phyloP scores from a whole-genome alignment of 1,140 invertebrate species.

The Drosophila sucinea region DNA sequence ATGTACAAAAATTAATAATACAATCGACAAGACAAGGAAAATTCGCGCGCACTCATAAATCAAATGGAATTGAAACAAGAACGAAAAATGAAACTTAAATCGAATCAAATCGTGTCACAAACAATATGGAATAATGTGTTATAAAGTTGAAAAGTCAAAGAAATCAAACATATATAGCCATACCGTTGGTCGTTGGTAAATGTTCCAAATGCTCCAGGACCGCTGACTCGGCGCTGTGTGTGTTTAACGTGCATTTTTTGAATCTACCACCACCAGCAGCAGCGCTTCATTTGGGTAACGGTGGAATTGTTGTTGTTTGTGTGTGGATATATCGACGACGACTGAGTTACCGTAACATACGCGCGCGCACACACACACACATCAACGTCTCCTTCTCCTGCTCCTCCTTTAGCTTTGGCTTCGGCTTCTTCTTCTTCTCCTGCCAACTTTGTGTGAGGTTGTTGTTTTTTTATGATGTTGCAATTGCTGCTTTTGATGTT shows the following conservation, averaged over 20 bases:
- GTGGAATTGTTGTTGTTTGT: conserved; percentile 8
- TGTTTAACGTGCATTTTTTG: conserved; percentile 83
- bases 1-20: conserved; percentile 1
- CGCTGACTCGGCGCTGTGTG: conserved; percentile 82
- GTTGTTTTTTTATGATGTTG: conserved; percentile 21
- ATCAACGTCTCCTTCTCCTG: neutral
- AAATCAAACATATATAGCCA: conserved; percentile 35
- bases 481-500: conserved; percentile 44
- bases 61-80: conserved; percentile 19
- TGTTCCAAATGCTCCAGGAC: conserved; percentile 82
- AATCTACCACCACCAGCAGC: conserved; percentile 42
- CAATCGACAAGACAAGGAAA: conserved; percentile 5
- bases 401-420: too few species aligned
- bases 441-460: conserved; percentile 23
- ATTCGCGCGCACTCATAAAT: conserved; percentile 25
- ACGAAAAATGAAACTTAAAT: conserved; percentile 24
- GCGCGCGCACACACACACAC: neutral
- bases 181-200: conserved; percentile 82
- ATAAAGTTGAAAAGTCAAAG: neutral
- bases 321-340: neutral
- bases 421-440: neutral
- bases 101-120: conserved; percentile 44
- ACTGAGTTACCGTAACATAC: conserved; percentile 3
- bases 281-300: conserved; percentile 51
- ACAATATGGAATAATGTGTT: neutral